Percentiles rank a stretch among this genome's conserved stretches.
phyloP scores from a whole-genome alignment of 1,140 invertebrate genomes.

The Ptiloglossa arizonensis region DNA sequence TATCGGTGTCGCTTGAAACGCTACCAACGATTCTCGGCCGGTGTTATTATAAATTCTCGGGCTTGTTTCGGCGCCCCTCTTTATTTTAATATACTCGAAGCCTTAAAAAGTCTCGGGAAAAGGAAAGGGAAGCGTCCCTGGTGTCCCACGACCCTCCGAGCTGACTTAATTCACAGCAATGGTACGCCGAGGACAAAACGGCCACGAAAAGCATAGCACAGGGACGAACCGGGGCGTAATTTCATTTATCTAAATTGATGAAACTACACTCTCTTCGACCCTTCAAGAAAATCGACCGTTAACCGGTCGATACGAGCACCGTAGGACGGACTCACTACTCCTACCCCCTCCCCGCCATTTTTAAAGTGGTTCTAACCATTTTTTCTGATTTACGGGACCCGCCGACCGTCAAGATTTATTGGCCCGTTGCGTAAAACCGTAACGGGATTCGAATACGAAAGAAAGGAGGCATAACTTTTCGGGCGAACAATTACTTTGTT shows the following conservation, averaged over 20 bases:
- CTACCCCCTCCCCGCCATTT: not conserved
- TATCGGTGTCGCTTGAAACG: not conserved
- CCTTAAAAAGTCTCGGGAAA: not conserved
- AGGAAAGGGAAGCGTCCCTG: not conserved
- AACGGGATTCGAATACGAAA: conserved; percentile 20
- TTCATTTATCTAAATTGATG: conserved; percentile 29
- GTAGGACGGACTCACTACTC: not conserved
- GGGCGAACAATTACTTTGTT: conserved; percentile 8
- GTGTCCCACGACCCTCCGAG: not conserved
- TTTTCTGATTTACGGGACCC: conserved; percentile 38
- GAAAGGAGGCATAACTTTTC: not conserved
- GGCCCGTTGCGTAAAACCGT: conserved; percentile 5
- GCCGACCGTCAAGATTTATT: conserved; percentile 19
- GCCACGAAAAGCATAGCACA: not conserved
- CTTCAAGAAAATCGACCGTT: conserved; percentile 13
- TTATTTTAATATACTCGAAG: not conserved
- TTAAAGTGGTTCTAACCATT: conserved; percentile 34
- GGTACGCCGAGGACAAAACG: not conserved
- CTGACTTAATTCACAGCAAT: not conserved
- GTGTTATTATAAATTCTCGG: not conserved
- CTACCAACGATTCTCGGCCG: not conserved
- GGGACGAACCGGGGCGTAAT: not conserved
- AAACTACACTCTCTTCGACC: not conserved
- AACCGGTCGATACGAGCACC: conserved; percentile 12
- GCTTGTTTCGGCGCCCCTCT: not conserved